Percentiles rank a stretch among this genome's conserved stretches.
phyloP scores from a whole-genome alignment of 64 coral and sea anemone species.

The Actinia tenebrosa region DNA sequence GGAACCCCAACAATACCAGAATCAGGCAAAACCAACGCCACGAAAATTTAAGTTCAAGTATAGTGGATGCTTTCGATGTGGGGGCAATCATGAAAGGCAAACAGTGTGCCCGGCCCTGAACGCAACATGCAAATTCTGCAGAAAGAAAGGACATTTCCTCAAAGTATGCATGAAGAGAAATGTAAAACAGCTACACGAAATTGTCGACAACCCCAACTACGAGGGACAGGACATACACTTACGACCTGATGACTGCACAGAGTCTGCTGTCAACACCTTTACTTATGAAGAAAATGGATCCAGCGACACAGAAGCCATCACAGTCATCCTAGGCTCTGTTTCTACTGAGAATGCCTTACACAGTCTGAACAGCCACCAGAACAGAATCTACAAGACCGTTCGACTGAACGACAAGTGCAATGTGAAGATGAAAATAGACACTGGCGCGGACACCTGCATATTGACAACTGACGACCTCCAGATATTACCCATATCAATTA shows the following conservation, averaged over 20 bases:
- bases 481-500: not conserved
- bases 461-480: conserved; percentile 31
- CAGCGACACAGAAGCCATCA: conserved; percentile 22
- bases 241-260: not conserved
- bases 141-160: conserved; percentile 30
- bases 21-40: not conserved
- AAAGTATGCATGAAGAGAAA: conserved; percentile 38
- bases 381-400: conserved; percentile 23
- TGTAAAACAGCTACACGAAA: conserved; percentile 26
- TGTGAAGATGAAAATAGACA: conserved; percentile 55
- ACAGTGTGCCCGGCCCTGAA: not conserved
- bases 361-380: conserved; percentile 27
- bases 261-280: not conserved
- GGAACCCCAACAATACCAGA: not conserved
- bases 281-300: not conserved
- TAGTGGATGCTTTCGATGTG: conserved; percentile 10
- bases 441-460: conserved; percentile 43
- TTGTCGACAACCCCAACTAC: conserved; percentile 30
- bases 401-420: conserved; percentile 17
- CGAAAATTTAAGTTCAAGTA: conserved; percentile 6
- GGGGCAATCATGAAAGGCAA: conserved; percentile 9
- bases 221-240: conserved; percentile 31
- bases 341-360: conserved; percentile 38
- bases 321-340: conserved; percentile 13
- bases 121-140: conserved; percentile 27